Percentiles rank a stretch among this genome's conserved stretches.
Evolutionary conservation across 1,140 invertebrate species (phyloP).

Genomic region (Sitophilus oryzae): DNA sequence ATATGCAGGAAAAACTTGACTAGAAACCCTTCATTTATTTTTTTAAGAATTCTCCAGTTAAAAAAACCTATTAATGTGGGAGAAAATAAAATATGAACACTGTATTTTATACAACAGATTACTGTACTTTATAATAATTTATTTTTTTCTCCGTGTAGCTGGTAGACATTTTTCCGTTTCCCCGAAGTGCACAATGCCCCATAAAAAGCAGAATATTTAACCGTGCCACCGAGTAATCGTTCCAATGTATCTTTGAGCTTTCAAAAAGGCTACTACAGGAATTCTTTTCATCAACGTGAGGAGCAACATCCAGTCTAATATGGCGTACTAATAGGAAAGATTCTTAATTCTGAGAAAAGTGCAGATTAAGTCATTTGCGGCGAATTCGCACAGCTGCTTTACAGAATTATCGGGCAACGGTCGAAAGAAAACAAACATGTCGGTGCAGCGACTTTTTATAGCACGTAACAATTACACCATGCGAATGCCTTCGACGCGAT

Average conservation of each 20-base stretch:
- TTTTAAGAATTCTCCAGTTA: too few species aligned
- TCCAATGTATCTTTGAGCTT: constrained; percentile 8
- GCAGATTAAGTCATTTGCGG: constrained; percentile 37
- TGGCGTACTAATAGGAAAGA: constrained; percentile 21
- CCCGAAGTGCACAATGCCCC: background rate
- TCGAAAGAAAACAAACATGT: constrained; percentile 35
- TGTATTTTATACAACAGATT: too few species aligned
- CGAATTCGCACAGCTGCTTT: constrained; percentile 35
- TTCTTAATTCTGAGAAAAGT: constrained; percentile 29
- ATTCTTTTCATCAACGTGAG: constrained; percentile 12
- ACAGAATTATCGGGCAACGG: constrained; percentile 32
- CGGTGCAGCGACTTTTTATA: constrained; percentile 33
- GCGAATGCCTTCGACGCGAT: constrained; percentile 31
- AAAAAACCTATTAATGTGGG: too few species aligned
- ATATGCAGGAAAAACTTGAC: too few species aligned
- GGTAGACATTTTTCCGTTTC: background rate
- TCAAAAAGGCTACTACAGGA: constrained; percentile 13
- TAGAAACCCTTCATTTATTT: too few species aligned
- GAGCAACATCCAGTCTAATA: constrained; percentile 17
- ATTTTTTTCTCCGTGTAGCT: too few species aligned
- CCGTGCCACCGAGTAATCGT: constrained; percentile 17
- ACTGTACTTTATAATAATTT: too few species aligned
- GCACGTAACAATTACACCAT: constrained; percentile 36
- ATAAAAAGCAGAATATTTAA: background rate
- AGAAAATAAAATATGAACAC: too few species aligned